Evolutionary conservation across 2,888 invertebrate species (phyloP).

Genomic region (Argyresthia goedartella): DNA sequence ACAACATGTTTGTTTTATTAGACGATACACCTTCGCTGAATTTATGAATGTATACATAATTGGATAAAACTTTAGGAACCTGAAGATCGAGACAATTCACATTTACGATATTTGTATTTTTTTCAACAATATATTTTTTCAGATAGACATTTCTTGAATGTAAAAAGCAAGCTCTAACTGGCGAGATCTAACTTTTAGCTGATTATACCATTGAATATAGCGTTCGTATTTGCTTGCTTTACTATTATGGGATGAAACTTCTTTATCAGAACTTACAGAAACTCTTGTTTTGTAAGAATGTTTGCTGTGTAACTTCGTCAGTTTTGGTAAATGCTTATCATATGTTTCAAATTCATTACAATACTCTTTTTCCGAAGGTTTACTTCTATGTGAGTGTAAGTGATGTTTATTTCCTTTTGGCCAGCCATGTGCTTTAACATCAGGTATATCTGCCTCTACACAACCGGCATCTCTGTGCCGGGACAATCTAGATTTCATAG

Average conservation of each 20-base stretch:
- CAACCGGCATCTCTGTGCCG: background rate
- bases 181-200: conserved; percentile 33
- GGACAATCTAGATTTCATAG: no score
- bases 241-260: background rate
- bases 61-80: no score
- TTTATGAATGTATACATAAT: no score
- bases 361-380: background rate
- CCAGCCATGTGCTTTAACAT: background rate
- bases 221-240: background rate
- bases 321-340: background rate
- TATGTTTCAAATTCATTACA: background rate
- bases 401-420: no score
- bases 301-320: background rate
- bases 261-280: background rate
- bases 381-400: background rate
- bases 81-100: no score
- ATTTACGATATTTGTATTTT: background rate
- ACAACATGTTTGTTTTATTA: no score
- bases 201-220: conserved; percentile 39
- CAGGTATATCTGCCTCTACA: background rate
- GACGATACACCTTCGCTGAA: no score
- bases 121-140: conserved; percentile 6
- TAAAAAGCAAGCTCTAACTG: conserved; percentile 39
- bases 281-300: background rate
- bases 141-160: conserved; percentile 35